Conservation (phyloP, 2,797 vertebrate genomes). For the Premnoplex brunnescens region DNA sequence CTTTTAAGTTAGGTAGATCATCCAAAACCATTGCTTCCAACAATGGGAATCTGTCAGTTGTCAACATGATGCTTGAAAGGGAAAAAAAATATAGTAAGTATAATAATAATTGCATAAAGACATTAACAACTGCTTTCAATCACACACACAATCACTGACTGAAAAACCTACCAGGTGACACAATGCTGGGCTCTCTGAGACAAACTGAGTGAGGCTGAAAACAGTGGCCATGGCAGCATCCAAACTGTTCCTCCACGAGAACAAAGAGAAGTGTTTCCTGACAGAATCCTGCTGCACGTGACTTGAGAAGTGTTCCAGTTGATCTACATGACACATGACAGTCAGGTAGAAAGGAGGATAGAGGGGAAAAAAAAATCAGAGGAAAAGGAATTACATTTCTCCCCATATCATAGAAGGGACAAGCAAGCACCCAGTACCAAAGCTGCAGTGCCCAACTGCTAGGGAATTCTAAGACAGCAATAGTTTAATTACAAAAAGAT, state of each 20-base stretch:
- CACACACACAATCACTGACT: neutral
- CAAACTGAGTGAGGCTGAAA: neutral
- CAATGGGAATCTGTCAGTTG: slow-evolving; percentile 51
- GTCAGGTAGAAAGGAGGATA: neutral
- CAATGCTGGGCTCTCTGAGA: neutral
- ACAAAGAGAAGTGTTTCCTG: neutral
- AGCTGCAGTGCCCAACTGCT: neutral
- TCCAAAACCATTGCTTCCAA: slow-evolving; percentile 77
- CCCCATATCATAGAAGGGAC: accelerated
- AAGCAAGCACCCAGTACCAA: neutral
- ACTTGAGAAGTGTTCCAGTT: slow-evolving; percentile 10
- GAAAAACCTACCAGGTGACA: slow-evolving; percentile 22
- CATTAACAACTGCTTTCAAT: neutral
- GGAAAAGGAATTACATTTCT: neutral
- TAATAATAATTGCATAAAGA: neutral
- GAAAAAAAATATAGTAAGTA: neutral
- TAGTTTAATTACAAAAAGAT: accelerated
- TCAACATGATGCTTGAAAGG: slow-evolving; percentile 64
- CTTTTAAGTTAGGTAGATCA: slow-evolving; percentile 65
- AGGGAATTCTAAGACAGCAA: neutral
- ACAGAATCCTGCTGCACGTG: neutral
- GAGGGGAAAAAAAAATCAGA: neutral
- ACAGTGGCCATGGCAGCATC: slow-evolving; percentile 25
- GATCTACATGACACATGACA: neutral
- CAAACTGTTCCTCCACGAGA: neutral